Evolutionary conservation across 2,888 invertebrate species (phyloP), one percentile per base, ranked within the genome.

Genomic region (Allygus modestus): DNA sequence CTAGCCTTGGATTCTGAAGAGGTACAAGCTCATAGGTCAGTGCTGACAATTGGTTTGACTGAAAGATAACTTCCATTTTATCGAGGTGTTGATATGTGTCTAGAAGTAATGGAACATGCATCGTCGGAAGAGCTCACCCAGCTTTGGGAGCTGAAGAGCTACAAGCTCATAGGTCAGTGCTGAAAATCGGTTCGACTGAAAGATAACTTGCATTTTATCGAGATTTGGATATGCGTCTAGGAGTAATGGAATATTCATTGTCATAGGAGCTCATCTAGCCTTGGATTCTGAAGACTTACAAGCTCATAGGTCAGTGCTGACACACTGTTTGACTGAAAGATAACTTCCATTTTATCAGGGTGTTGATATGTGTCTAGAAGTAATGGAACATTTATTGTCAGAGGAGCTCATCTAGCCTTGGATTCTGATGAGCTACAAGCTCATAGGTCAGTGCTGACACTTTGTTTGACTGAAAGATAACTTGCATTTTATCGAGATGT

Each of bases 351-450:
- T 37, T 93, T 99, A 86, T 41, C 5, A 12, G 12, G 5, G 12
- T 9, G 41, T 41, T 41, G 41, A n/a, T n/a, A n/a, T n/a, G n/a
- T n/a, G n/a, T n/a, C n/a, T n/a, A n/a, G n/a, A n/a, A n/a, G n/a
- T n/a, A n/a, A n/a, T n/a, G n/a, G n/a, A n/a, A n/a, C n/a, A n/a
- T n/a, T n/a, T n/a, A n/a, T n/a, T n/a, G n/a, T n/a, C 37, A 4
- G 9, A 9, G 88, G 97, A 97, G 89, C 97, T 97, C 97, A 85
- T 98, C 97, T 15, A 7, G 2, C 97, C 97, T 2, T 98, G 97
- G 97, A 97, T 97, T 90, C 96, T 98, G 28, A 97, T 98, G 88
- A 96, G 97, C 90, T 99, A 98, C 92, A 97, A 96, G 90, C 92
- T 97, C 87, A 97, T 98, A 82, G 98, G 97, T 91, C 91, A 91